phyloP scores from a whole-genome alignment of 35 echinoderm and acorn worm species.

The Ophiothrix spiculata region DNA sequence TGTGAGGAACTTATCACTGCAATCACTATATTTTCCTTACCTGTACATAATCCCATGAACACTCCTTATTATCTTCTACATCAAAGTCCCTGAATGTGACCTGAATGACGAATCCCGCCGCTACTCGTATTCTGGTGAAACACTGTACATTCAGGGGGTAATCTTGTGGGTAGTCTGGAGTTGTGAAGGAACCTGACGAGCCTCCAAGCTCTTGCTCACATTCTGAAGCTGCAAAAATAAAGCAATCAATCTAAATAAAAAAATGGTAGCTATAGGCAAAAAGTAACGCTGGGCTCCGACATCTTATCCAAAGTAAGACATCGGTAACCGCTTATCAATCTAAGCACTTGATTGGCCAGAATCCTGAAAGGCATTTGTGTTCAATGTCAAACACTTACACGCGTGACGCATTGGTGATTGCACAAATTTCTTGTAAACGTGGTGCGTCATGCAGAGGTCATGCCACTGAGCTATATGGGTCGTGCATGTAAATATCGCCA shows the following conservation, averaged over 20 bases:
- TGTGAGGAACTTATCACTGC: neutral
- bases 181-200: slow-evolving; percentile 2
- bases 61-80: slow-evolving; percentile 22
- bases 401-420: too few species aligned
- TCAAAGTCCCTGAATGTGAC: slow-evolving; percentile 30
- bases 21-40: neutral
- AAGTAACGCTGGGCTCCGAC: too few species aligned
- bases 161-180: slow-evolving; percentile 34
- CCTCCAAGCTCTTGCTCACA: slow-evolving; percentile 30
- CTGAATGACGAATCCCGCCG: neutral
- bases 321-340: too few species aligned
- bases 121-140: slow-evolving; percentile 10
- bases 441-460: too few species aligned
- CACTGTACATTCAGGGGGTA: slow-evolving; percentile 44
- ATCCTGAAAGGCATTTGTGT: too few species aligned
- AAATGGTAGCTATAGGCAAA: neutral
- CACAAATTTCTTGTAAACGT: too few species aligned
- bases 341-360: too few species aligned
- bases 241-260: neutral
- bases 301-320: too few species aligned
- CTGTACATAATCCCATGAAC: slow-evolving; percentile 39
- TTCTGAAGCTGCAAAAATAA: slow-evolving; percentile 14
- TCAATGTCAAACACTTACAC: too few species aligned
- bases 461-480: too few species aligned
- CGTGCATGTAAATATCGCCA: too few species aligned